These are phyloP conservation scores for Pyralis farinalis DNA, from an alignment of 2,888 invertebrate species.

Conservation along the genomic window DNA sequence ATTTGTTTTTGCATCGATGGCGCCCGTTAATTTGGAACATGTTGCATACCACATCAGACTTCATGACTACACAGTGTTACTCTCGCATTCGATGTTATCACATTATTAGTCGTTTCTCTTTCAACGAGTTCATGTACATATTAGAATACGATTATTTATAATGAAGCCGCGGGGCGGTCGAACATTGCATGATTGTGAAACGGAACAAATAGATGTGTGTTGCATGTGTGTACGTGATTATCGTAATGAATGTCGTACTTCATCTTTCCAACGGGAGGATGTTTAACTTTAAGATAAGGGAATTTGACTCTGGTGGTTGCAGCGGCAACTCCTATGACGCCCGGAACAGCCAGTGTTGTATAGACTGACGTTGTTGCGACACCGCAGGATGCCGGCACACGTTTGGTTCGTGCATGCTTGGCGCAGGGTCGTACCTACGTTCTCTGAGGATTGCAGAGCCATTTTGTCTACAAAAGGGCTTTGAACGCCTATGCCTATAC, in stretches of 20 bases:
- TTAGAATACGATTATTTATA: constrained; percentile 38
- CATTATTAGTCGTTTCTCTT: constrained; percentile 49
- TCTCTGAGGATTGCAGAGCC: not conserved
- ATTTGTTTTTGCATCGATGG: constrained; percentile 13
- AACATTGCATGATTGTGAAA: constrained; percentile 73
- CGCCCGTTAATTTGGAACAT: constrained; percentile 45
- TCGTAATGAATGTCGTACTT: constrained; percentile 74
- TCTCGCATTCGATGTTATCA: constrained; percentile 63
- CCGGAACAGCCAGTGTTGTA: constrained; percentile 63
- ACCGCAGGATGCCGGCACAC: constrained; percentile 31
- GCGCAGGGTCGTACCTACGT: constrained; percentile 19
- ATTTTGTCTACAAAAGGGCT: not conserved
- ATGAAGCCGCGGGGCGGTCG: constrained; percentile 40
- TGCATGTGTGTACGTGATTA: constrained; percentile 75
- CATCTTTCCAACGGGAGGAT: constrained; percentile 70
- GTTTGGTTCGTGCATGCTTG: constrained; percentile 22
- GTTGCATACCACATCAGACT: constrained; percentile 56
- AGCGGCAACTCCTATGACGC: constrained; percentile 60
- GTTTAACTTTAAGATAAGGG: constrained; percentile 73
- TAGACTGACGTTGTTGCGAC: constrained; percentile 38
- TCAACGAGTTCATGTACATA: constrained; percentile 58
- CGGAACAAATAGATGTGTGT: constrained; percentile 73
- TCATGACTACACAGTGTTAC: constrained; percentile 58
- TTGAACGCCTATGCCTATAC: no score
- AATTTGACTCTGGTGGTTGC: constrained; percentile 78